A percentile compares a stretch with the other conserved stretches of the same genome.
Conservation (phyloP, 2,797 vertebrate species). For the Acanthurus leucopareius region DNA sequence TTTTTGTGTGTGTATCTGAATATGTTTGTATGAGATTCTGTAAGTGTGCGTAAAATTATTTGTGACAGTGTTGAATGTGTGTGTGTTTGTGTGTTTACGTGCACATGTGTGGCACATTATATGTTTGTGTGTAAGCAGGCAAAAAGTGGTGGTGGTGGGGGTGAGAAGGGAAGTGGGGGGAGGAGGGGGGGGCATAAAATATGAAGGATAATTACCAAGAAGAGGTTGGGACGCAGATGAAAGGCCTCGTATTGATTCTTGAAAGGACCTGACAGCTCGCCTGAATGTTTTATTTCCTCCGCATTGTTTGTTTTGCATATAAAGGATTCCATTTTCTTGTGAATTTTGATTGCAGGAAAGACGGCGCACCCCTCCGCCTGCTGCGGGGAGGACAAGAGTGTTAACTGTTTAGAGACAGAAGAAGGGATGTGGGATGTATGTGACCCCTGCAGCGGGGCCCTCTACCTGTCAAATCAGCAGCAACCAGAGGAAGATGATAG, state of each 20-base stretch:
- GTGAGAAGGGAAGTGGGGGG: conserved; percentile 6
- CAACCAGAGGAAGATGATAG: conserved; percentile 45
- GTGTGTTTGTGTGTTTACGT: conserved; percentile 36
- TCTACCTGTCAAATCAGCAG: conserved; percentile 52
- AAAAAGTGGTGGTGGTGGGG: background rate
- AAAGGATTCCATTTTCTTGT: conserved; percentile 86
- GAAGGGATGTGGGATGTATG: conserved; percentile 42
- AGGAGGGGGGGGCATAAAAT: conserved; percentile 80
- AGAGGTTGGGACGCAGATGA: conserved; percentile 86
- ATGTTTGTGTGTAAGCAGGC: conserved; percentile 78
- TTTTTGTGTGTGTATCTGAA: background rate
- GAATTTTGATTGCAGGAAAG: conserved; percentile 84
- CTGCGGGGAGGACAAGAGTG: conserved; percentile 57
- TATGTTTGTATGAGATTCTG: background rate
- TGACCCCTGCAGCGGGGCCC: conserved; percentile 52
- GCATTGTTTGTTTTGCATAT: conserved; percentile 88
- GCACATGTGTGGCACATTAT: conserved; percentile 61
- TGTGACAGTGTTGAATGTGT: conserved; percentile 34
- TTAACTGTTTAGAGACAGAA: conserved; percentile 69
- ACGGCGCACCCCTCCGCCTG: conserved; percentile 63
- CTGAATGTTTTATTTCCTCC: conserved; percentile 85
- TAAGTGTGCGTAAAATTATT: background rate
- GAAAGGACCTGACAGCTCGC: conserved; percentile 88
- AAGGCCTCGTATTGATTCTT: conserved; percentile 86
- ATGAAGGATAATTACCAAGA: conserved; percentile 89